Conservation (phyloP, 2,888 invertebrate species). For the Endomychus coccineus region DNA sequence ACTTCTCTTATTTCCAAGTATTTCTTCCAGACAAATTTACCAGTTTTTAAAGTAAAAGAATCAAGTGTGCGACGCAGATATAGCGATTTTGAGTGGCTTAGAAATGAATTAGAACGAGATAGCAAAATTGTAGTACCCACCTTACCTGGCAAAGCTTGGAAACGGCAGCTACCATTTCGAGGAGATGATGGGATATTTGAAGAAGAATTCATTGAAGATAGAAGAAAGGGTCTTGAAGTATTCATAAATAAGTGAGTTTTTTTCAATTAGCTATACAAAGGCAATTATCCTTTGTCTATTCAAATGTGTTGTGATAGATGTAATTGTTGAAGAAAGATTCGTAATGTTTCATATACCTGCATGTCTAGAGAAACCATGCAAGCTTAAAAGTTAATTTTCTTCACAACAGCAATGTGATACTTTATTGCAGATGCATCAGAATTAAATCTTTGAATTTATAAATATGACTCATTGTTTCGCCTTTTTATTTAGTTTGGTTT, state of each 20-base stretch:
- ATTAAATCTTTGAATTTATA: no score
- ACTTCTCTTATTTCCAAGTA: background rate
- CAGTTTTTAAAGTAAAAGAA: conserved; percentile 99
- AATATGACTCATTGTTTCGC: no score
- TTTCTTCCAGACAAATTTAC: conserved; percentile 84
- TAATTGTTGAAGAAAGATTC: no score
- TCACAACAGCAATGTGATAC: no score
- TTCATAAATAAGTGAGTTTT: conserved; percentile 93
- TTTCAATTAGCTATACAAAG: no score
- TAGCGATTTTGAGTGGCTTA: conserved; percentile 99
- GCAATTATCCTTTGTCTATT: background rate
- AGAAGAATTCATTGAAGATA: conserved; percentile 98
- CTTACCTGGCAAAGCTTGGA: conserved; percentile 96
- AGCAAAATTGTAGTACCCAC: conserved; percentile 99
- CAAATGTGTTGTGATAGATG: no score
- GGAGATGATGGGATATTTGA: conserved; percentile 99
- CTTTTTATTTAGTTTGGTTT: no score
- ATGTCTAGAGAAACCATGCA: no score
- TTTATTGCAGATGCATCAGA: no score
- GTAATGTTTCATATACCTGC: no score
- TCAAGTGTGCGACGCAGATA: conserved; percentile 94
- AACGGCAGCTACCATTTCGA: conserved; percentile 95
- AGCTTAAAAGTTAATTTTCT: no score
- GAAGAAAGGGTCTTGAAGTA: conserved; percentile 93
- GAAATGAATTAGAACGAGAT: conserved; percentile 97